Base-by-base conservation (phyloP, 2,797 vertebrate species). In the Falco novaeseelandiae region DNA sequence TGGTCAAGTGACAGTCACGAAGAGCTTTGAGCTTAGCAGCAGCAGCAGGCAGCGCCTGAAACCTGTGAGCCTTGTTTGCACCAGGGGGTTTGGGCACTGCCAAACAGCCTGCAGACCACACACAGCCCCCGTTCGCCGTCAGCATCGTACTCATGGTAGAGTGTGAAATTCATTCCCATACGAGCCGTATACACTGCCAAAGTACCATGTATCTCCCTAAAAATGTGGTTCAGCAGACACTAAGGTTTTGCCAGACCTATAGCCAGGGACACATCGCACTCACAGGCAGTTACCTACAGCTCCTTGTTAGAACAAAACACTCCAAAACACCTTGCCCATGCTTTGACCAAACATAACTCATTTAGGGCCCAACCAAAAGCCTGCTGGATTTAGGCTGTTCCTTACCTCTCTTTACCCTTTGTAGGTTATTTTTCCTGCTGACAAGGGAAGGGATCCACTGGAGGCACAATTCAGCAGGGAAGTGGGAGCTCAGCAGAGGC, bases 1-100 rank as follows among this genome's bases (percentile, higher is more conserved):
- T 62, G 93, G 92, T 65, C 4, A 8, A 46, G 51, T 63, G 83
- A 85, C 93, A 91, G 96, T 96, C 96, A 96, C 81, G 16, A 90
- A 97, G 92, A 61, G 40, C 79, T 19, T 2, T 44, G 49, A 8
- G 81, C 71, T 87, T 34, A 20, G 51, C 51, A 27, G 15, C 59
- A 12, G 46, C 52, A 16, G 36, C 54, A 8, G 49, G 10, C 69
- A 61, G 48, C 10, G 1, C 19, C 58, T 5, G 55, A 14, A 32
- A 22, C 49, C 49, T 5, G 23, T 1, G 4, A 61, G 82, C 77
- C 21, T 3, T 14, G 5, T 6, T 23, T 8, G 55, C 22, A 5
- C 15, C 7, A 6, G 21, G 54, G 49, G 40, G 5, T 16, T 13
- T 19, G 40, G 62, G 66, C 62, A 29, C 30, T 3, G 4, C n/a